Percentiles rank a stretch among this genome's conserved stretches.
Evolutionary conservation across 2,797 vertebrate genomes (phyloP).

Genomic region (Crax fasciolata): DNA sequence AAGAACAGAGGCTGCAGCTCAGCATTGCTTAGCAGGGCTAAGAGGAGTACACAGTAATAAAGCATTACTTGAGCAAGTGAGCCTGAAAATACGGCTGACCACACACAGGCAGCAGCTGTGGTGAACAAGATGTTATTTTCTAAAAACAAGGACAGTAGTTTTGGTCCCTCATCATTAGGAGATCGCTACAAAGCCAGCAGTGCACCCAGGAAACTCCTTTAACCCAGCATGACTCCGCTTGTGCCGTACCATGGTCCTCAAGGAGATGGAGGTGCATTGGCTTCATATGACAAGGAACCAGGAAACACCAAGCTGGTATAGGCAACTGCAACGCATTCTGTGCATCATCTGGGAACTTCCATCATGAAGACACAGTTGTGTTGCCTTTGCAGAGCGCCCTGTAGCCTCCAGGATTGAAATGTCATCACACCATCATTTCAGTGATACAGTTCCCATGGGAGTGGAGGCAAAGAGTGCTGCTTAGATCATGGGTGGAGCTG

Average conservation of each 20-base stretch:
- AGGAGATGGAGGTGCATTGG: background rate
- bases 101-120: background rate
- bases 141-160: background rate
- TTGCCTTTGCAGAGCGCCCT: background rate
- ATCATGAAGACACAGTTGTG: background rate
- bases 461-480: background rate
- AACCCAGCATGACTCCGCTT: background rate
- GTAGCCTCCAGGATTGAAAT: background rate
- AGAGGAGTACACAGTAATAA: constrained; percentile 2
- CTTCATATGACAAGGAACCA: background rate
- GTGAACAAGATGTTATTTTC: background rate
- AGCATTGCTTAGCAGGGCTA: background rate
- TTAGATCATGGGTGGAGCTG: background rate
- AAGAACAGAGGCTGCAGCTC: constrained; percentile 42
- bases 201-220: background rate
- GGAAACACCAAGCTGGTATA: background rate
- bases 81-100: background rate
- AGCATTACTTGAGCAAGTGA: background rate
- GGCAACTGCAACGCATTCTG: background rate
- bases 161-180: background rate
- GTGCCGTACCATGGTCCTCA: background rate
- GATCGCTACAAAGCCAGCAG: background rate
- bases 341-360: background rate
- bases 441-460: background rate
- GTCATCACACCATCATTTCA: background rate